Evolutionary conservation across 2,888 invertebrate genomes (phyloP), one percentile per base, ranked within the genome.

Genomic region (Drosophila lutescens): DNA sequence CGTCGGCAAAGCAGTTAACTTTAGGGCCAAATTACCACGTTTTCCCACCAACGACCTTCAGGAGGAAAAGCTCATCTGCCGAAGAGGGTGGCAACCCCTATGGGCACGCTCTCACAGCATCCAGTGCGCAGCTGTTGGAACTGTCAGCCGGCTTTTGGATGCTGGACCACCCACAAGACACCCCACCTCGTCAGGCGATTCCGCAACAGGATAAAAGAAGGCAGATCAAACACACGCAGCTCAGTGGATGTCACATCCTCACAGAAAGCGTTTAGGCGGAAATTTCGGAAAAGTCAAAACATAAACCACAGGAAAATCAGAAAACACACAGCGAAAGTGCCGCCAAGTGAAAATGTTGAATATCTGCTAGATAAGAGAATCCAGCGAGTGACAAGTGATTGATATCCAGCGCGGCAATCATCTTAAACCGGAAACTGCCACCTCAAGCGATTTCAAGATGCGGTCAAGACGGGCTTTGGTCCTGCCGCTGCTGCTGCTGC

Each of bases 141-240:
- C 78, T 78, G 81, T 84, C 84, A 88, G 65, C 87, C 88, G 84
- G 84, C 88, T 60, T 83, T 77, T 87, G 78, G 67, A 76, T 74
- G 68, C 72, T 78, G 75, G 49, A 12, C 41, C 62, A 70, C 77
- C 41, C 65, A 72, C 76, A 41, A 34, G 12, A 15, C 61, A 56
- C 32, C 17, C 38, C 46, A n/a, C 49, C 34, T n/a, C 15, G 17
- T 34, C 41, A 30, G 20, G 20, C 47, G 8, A 34, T 47, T 26
- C 73, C 57, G 85, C 82, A 88, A 88, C 81, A 86, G 88, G 86
- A 78, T 80, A 85, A 88, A 78, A 73, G 80, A 72, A 74, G 71
- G 57, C 57, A 49, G 47, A 55, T 66, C 55, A 55, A 72, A 49
- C 50, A 20, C 15, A 10, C 55, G 30, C 50, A 58, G 70, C 75